Percentiles rank a stretch among this genome's conserved stretches.
These are phyloP conservation scores for Hephaestus fuliginosus DNA, from an alignment of 2,797 vertebrate genomes.

Conservation along the genomic window DNA sequence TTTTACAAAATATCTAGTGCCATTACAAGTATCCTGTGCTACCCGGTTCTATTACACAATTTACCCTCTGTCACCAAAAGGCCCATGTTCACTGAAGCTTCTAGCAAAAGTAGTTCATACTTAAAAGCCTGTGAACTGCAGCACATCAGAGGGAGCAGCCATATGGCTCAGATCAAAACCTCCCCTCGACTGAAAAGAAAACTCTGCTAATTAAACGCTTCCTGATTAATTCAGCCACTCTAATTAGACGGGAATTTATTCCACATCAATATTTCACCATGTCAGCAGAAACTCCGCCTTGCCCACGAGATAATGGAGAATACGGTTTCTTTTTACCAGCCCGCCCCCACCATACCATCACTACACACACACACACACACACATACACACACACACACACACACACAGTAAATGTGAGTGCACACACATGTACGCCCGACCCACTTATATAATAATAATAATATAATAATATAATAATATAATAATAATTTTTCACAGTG, in stretches of 20 bases:
- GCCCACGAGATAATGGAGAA: slow-evolving; percentile 61
- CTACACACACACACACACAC: neutral
- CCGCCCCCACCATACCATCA: slow-evolving; percentile 5
- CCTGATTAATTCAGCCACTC: slow-evolving; percentile 81
- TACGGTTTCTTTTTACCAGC: slow-evolving; percentile 40
- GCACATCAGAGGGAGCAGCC: slow-evolving; percentile 69
- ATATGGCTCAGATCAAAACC: slow-evolving; percentile 82
- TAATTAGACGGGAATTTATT: slow-evolving; percentile 85
- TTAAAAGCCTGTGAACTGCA: slow-evolving; percentile 68
- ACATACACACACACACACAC: neutral
- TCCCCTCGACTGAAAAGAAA: slow-evolving; percentile 73
- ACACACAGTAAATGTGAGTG: neutral
- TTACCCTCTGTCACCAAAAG: slow-evolving; percentile 43
- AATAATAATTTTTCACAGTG: no score
- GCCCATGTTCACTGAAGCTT: slow-evolving; percentile 43
- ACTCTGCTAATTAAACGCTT: slow-evolving; percentile 83
- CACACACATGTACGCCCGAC: slow-evolving; percentile 7
- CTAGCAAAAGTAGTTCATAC: slow-evolving; percentile 65
- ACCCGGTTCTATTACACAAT: slow-evolving; percentile 23
- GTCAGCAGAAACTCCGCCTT: slow-evolving; percentile 77
- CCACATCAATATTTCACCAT: slow-evolving; percentile 81
- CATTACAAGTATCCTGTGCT: slow-evolving; percentile 8
- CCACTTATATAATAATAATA: no score
- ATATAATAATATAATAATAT: no score
- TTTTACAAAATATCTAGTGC: neutral